Evolutionary conservation across 2,888 invertebrate genomes (phyloP), one percentile per base, ranked within the genome.

Genomic region (Ptilodon capucinus): DNA sequence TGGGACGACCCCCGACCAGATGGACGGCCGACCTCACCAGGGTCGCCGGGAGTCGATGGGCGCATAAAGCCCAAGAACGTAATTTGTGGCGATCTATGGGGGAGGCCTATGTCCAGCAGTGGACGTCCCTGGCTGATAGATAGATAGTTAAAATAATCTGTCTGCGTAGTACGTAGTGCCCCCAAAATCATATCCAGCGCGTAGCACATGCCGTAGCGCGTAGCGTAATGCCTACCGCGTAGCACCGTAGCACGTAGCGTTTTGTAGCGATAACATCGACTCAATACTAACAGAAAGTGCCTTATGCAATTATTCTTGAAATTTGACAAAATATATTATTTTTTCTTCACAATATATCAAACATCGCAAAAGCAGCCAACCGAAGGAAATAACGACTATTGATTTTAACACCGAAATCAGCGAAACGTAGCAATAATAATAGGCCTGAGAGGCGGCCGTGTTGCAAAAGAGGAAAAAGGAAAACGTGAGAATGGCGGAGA

Each of bases 401-500:
- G 38, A 38, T 38, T 38, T 38, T 38, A 19, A 38, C 38, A 38
- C 19, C 38, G 19, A 38, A 38, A 38, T 38, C 38, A 38, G 38
- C 38, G 38, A 13, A 38, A 38, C 35, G 35, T 36, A 36, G 16
- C 38, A 21, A 38, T 38, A 38, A 44, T 38, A 38, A 43, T 30
- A 18, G 36, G 28, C 25, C 36, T 25, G n/a, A 43, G 28, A 28
- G 18, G 35, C 18, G 13, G 17, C 13, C 38, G 39, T 40, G 34
- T 40, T 45, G 21, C 40, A 39, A 30, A 39, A 18, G 19, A 28
- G 19, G 34, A 16, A 6, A 18, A 19, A 19, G 38, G 25, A 43
- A 47, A 41, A 36, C 32, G 43, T 44, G 45, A 36, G 47, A 47
- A 44, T 38, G 38, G 41, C 17, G 40, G 21, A 16, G 34, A 42